phyloP scores from a whole-genome alignment of 2,888 invertebrate species.

The Oscheius sp. region DNA sequence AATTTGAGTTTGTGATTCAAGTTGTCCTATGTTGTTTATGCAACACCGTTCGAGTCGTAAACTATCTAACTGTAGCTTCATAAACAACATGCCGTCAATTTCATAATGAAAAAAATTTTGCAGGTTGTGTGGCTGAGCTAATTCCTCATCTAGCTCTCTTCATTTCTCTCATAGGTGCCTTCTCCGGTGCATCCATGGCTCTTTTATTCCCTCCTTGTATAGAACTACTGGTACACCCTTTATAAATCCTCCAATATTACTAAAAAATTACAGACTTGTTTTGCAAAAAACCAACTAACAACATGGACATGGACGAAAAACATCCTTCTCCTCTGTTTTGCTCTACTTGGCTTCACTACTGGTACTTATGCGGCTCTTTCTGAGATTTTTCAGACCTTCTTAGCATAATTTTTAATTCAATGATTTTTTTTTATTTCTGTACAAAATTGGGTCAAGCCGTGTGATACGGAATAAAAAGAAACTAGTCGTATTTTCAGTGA shows the following conservation, averaged over 20 bases:
- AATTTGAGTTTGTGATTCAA: too few species aligned
- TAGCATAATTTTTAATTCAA: background rate
- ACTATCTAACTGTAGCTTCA: too few species aligned
- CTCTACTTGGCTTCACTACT: constrained; percentile 65
- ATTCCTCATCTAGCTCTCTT: constrained; percentile 87
- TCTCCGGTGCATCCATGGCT: constrained; percentile 86
- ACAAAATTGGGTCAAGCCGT: constrained; percentile 10
- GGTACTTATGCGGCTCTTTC: constrained; percentile 65
- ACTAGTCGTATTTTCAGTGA: too few species aligned
- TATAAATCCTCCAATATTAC: background rate
- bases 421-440: constrained; percentile 6
- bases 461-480: background rate
- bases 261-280: constrained; percentile 43
- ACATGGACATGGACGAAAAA: constrained; percentile 56
- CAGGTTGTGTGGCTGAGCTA: constrained; percentile 76
- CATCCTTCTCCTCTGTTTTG: constrained; percentile 55
- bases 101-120: constrained; percentile 1
- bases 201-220: constrained; percentile 87
- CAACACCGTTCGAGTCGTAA: too few species aligned
- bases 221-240: constrained; percentile 81
- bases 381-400: constrained; percentile 50
- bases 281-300: constrained; percentile 54
- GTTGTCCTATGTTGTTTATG: too few species aligned
- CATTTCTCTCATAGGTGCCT: constrained; percentile 87
- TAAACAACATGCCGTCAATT: background rate